Evolutionary conservation across 2,888 invertebrate species (phyloP).

Genomic region (Acrocyrtus sp.): DNA sequence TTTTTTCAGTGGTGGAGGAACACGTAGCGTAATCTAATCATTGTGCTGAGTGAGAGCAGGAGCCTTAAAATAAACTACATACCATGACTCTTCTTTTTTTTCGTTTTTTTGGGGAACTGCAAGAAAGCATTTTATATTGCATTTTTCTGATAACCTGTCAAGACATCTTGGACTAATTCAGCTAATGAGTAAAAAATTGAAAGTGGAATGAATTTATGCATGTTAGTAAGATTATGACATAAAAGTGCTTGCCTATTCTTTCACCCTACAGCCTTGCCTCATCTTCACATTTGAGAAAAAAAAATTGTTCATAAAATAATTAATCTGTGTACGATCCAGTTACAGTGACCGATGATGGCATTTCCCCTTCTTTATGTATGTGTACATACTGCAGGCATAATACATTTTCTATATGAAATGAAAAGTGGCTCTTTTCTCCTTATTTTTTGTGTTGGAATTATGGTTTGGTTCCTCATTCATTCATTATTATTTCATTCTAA

Average conservation of each 20-base stretch:
- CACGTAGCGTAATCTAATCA: too few relatives aligned
- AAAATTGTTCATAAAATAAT: conserved; percentile 5
- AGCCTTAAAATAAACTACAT: not conserved
- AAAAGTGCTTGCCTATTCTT: not conserved
- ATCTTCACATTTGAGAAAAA: not conserved
- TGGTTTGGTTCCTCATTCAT: conserved; percentile 22
- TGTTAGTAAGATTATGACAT: not conserved
- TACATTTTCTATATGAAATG: not conserved
- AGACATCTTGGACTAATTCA: conserved; percentile 45
- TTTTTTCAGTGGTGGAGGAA: too few relatives aligned
- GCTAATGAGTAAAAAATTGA: conserved; percentile 1
- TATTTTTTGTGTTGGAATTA: conserved; percentile 1
- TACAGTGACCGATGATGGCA: conserved; percentile 52
- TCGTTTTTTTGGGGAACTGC: conserved; percentile 28
- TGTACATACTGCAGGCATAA: conserved; percentile 9
- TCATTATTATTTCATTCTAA: conserved; percentile 22
- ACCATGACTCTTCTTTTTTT: not conserved
- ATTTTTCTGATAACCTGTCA: conserved; percentile 40
- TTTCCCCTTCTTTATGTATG: conserved; percentile 37
- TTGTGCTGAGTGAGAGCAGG: too few relatives aligned
- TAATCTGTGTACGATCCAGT: conserved; percentile 46
- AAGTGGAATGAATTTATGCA: too few relatives aligned
- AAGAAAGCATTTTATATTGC: conserved; percentile 44
- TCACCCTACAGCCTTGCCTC: not conserved
- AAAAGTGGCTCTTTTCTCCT: conserved; percentile 1